Evolutionary conservation across 2,888 invertebrate species (phyloP), one percentile per base, ranked within the genome.

Genomic region (Drosophila stalkeri): DNA sequence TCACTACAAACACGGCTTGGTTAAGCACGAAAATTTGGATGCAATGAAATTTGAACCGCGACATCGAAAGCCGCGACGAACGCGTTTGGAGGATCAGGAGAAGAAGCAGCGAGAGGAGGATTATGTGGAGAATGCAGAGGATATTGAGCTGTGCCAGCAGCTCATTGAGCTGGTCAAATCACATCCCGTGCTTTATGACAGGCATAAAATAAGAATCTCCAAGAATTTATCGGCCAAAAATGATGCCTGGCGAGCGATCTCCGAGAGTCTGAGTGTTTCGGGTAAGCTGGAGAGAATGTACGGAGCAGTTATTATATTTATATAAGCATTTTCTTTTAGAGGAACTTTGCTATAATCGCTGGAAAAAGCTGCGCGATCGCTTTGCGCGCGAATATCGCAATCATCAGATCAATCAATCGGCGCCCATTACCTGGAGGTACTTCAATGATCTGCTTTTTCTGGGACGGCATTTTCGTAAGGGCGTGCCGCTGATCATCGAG

Each of bases 1-100:
- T 64, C 91, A 92, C 64, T 92, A 91, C 51, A 91, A 91, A 39
- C 91, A 92, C 7, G 91, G 91, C 12, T 76, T 72, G 75, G 92
- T 79, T 33, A 81, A 71, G 57, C 70, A 83, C 37, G 89, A 90
- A 7, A 78, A 71, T n/a, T 69, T 92, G 20, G 85, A 86, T 3
- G 73, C 76, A 0, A 82, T 91, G 55, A 91, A 81, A 64, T 91
- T 88, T 31, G 75, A 86, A 44, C 91, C 91, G 0, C 78, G 88
- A 14, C 71, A 76, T 27, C 73, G 77, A 0, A 82, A 75, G 1
- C 76, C 82, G 56, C 57, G 75, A 35, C 64, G 69, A 0, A 37
- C 66, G 12, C 81, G 69, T 0, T 16, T 41, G 6, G 75, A 75
- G 2, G 75, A 80, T 1, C 57, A 16, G 14, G 64, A 65, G 4